Evolutionary conservation across 2,797 vertebrate genomes (phyloP), one percentile per base, ranked within the genome.

Genomic region (Rhinoraja longicauda): DNA sequence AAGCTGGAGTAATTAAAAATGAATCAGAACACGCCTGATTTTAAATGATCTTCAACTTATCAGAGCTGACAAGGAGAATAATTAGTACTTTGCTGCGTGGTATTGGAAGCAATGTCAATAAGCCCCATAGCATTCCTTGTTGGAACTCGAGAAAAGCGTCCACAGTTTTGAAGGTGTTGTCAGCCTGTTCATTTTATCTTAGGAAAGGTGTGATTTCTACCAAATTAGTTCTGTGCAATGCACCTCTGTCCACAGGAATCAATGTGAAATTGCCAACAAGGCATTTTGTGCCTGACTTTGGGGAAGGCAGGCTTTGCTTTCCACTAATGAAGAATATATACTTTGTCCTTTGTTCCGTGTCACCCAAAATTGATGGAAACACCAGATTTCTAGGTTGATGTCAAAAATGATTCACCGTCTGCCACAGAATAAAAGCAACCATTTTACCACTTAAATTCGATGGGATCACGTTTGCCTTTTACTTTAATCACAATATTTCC

Each of bases 11-110:
- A 88, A 88, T 88, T 88, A 88, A 64, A 88, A 67, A 36, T 67
- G n/a, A 36, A 88, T 88, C 67, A 32, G 84, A 88, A 67, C 88
- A 8, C 7, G 59, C 84, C 12, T 67, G 82, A 88, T 88, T 36
- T 67, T 64, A 88, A 88, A 88, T 88, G n/a, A 88, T 88, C 59
- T 67, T 67, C 32, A 88, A 19, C 62, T 32, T 67, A 64, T 88
- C 59, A 88, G 88, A 88, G 59, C 84, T 21, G 59, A 36, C 32
- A 62, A 88, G 59, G 67, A 32, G 59, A 88, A 29, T 92, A 92
- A 92, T 92, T 92, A 92, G 39, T 73, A 73, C 17, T 92, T 1
- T 57, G 26, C 70, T 53, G 67, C 36, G 13, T 53, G 13, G 4
- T 17, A 72, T 73, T 72, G 90, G 90, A 92, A 36, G 70, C 70